These are phyloP conservation scores for Eupleurogrammus muticus DNA, from an alignment of 2,797 vertebrate genomes.

Conservation along the genomic window DNA sequence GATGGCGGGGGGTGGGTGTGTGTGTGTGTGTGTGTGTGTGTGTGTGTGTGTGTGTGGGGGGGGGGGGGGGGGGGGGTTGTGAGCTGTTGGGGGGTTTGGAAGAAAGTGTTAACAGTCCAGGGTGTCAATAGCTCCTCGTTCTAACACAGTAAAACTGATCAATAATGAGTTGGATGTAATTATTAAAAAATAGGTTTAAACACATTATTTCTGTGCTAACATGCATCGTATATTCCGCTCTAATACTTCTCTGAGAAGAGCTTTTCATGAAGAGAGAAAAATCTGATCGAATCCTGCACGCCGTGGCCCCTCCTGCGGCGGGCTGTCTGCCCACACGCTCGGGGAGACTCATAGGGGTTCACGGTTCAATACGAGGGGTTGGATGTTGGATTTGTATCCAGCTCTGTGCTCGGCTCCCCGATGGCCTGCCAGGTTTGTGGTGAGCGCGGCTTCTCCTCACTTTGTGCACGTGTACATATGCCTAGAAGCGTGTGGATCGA, in stretches of 20 bases:
- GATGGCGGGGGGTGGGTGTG: conserved; percentile 23
- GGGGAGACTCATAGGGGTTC: conserved; percentile 19
- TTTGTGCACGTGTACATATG: conserved; percentile 27
- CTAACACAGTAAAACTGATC: neutral
- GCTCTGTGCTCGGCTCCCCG: conserved; percentile 40
- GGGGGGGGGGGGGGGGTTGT: conserved; percentile 16
- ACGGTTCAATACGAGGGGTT: conserved; percentile 47
- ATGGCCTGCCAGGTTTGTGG: conserved; percentile 53
- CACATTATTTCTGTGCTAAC: neutral
- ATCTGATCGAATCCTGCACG: no score
- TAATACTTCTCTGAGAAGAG: neutral
- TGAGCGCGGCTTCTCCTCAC: conserved; percentile 29
- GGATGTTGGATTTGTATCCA: conserved; percentile 50
- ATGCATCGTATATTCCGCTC: neutral
- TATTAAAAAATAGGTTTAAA: neutral
- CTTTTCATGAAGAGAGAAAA: neutral
- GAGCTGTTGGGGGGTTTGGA: neutral
- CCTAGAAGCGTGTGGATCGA: conserved; percentile 38
- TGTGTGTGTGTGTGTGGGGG: no score
- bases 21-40: no score
- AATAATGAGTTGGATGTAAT: neutral
- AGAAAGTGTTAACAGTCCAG: conserved; percentile 30
- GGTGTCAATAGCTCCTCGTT: neutral
- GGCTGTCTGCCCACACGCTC: conserved; percentile 31
- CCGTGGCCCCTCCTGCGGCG: conserved; percentile 26